These are phyloP conservation scores for Epistrophe eligans DNA, from an alignment of 2,888 invertebrate genomes.

Conservation along the genomic window DNA sequence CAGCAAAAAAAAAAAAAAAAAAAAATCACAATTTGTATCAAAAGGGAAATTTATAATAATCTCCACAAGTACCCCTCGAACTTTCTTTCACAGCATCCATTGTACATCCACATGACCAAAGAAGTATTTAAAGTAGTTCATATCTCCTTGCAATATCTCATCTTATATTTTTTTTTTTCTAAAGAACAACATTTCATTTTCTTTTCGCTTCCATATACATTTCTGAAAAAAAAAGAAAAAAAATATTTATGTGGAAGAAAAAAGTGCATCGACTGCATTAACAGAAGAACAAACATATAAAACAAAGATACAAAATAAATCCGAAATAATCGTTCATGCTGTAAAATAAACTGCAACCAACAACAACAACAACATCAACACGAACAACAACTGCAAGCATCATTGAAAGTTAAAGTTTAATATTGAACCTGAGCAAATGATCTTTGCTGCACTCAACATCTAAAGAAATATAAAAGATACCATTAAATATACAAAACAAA, in stretches of 20 bases:
- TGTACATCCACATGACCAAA: slow-evolving; percentile 46
- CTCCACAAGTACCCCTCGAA: slow-evolving; percentile 45
- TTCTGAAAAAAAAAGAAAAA: not conserved
- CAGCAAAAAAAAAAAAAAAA: slow-evolving; percentile 4
- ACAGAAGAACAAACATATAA: slow-evolving; percentile 35
- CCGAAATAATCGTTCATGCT: slow-evolving; percentile 51
- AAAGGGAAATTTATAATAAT: slow-evolving; percentile 70
- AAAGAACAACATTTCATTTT: slow-evolving; percentile 68
- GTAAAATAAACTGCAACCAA: slow-evolving; percentile 26
- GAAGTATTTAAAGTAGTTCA: slow-evolving; percentile 70
- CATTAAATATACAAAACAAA: slow-evolving; percentile 12
- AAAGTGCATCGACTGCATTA: slow-evolving; percentile 68
- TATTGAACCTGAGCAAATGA: slow-evolving; percentile 70
- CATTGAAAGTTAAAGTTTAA: slow-evolving; percentile 74
- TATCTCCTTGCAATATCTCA: slow-evolving; percentile 61
- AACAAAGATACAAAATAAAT: slow-evolving; percentile 41
- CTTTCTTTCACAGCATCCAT: slow-evolving; percentile 63
- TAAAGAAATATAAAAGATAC: slow-evolving; percentile 36
- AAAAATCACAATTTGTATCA: slow-evolving; percentile 46
- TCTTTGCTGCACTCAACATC: slow-evolving; percentile 31
- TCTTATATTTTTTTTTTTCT: slow-evolving; percentile 18
- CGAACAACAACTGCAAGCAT: slow-evolving; percentile 29
- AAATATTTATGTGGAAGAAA: slow-evolving; percentile 41
- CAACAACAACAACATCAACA: not conserved
- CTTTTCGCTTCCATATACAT: slow-evolving; percentile 61